phyloP scores from a whole-genome alignment of 2,797 vertebrate species.

The Apogon hyalosoma region DNA sequence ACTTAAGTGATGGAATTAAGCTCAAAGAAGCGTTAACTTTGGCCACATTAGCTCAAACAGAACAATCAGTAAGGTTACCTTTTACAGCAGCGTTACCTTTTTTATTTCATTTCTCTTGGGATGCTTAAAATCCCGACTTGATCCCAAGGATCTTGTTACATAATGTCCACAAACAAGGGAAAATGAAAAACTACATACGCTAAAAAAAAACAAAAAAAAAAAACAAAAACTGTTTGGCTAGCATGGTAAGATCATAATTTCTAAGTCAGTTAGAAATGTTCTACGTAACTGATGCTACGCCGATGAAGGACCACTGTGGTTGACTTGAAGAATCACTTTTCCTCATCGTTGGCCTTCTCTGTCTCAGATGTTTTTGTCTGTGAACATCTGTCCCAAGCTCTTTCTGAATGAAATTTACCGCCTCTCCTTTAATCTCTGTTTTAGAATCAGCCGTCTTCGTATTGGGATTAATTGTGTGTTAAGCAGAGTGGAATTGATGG shows the following conservation, averaged over 20 bases:
- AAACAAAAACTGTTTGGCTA: conserved; percentile 53
- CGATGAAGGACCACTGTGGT: conserved; percentile 29
- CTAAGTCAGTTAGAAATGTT: conserved; percentile 22
- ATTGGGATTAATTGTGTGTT: conserved; percentile 84
- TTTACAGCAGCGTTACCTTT: conserved; percentile 84
- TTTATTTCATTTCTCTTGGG: conserved; percentile 81
- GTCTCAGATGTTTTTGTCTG: conserved; percentile 52
- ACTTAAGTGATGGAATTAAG: conserved; percentile 85
- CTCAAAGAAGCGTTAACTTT: conserved; percentile 81
- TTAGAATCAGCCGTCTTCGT: conserved; percentile 67
- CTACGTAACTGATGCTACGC: conserved; percentile 4
- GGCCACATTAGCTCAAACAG: conserved; percentile 81
- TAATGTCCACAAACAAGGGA: conserved; percentile 76
- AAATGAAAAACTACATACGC: conserved; percentile 69
- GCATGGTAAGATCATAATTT: conserved; percentile 16
- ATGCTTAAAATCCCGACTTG: conserved; percentile 81
- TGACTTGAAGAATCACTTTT: conserved; percentile 54
- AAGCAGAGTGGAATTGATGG: conserved; percentile 87
- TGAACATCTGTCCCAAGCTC: conserved; percentile 75
- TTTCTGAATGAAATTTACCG: conserved; percentile 56
- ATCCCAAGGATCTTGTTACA: conserved; percentile 72
- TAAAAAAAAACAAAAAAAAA: too few species aligned
- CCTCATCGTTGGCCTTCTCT: conserved; percentile 58
- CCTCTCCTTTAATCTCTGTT: conserved; percentile 79
- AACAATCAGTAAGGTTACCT: conserved; percentile 85